These are phyloP conservation scores for Microhierax caerulescens DNA, from an alignment of 2,797 vertebrate genomes.

Conservation along the genomic window DNA sequence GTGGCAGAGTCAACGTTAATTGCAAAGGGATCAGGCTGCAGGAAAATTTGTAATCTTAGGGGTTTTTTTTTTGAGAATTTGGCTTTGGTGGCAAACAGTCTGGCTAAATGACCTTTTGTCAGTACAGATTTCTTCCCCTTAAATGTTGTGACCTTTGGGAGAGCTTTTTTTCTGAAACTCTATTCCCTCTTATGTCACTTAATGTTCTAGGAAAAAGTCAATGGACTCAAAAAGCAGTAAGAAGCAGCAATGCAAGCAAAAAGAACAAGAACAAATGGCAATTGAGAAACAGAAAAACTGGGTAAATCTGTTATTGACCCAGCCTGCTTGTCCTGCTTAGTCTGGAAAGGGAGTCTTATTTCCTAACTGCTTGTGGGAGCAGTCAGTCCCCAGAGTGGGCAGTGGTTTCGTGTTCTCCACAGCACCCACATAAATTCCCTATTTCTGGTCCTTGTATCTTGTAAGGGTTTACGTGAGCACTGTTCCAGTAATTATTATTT, in stretches of 20 bases:
- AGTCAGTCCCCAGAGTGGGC: neutral
- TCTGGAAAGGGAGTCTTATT: neutral
- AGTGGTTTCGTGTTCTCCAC: neutral
- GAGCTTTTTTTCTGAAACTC: neutral
- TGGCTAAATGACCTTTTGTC: neutral
- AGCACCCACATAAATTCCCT: neutral
- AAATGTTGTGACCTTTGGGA: neutral
- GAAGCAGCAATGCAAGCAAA: neutral
- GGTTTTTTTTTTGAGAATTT: neutral
- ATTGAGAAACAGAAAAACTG: neutral
- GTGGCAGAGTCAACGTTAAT: neutral
- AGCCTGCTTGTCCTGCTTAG: neutral
- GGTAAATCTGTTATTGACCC: neutral
- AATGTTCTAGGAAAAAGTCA: neutral
- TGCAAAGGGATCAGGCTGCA: neutral
- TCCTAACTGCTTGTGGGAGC: neutral
- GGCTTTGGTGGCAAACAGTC: neutral
- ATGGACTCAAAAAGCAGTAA: neutral
- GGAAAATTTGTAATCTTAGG: neutral
- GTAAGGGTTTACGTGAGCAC: neutral
- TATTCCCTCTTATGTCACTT: neutral
- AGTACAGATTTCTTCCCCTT: neutral
- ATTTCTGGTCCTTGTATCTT: neutral
- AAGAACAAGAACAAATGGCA: neutral
- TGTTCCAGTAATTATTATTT: neutral